Percentiles rank a stretch among this genome's conserved stretches.
Conservation (phyloP, 2,888 invertebrate species). For the Melinaea marsaeus region DNA sequence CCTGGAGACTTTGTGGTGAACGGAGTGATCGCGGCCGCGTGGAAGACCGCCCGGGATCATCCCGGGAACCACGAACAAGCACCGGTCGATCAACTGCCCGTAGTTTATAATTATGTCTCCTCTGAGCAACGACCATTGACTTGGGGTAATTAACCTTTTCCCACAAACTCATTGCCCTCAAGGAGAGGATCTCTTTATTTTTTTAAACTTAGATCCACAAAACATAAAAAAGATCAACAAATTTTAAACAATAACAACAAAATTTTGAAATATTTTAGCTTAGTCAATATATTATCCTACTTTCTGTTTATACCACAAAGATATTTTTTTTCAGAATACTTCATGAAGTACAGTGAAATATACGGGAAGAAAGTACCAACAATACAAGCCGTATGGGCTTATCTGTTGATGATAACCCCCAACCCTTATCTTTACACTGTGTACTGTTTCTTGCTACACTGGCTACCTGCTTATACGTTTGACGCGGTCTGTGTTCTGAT, state of each 20-base stretch:
- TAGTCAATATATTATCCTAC: background rate
- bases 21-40: constrained; percentile 83
- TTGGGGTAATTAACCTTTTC: constrained; percentile 74
- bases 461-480: constrained; percentile 79
- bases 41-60: constrained; percentile 72
- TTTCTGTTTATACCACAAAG: too few species aligned
- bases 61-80: constrained; percentile 60
- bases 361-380: constrained; percentile 78
- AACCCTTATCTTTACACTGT: constrained; percentile 75
- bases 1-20: constrained; percentile 89
- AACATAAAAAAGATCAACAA: background rate
- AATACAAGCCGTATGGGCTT: constrained; percentile 79
- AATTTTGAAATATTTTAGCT: background rate
- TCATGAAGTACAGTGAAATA: constrained; percentile 72
- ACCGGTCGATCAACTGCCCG: constrained; percentile 56
- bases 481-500: constrained; percentile 75
- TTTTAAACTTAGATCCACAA: too few species aligned
- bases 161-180: too few species aligned
- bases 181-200: too few species aligned
- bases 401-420: constrained; percentile 79
- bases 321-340: constrained; percentile 55
- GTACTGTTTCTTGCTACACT: constrained; percentile 78
- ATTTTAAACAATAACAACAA: background rate
- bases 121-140: constrained; percentile 86
- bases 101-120: constrained; percentile 91